Evolutionary conservation across 1,140 invertebrate genomes (phyloP).

Genomic region (Dendrolimus kikuchii): DNA sequence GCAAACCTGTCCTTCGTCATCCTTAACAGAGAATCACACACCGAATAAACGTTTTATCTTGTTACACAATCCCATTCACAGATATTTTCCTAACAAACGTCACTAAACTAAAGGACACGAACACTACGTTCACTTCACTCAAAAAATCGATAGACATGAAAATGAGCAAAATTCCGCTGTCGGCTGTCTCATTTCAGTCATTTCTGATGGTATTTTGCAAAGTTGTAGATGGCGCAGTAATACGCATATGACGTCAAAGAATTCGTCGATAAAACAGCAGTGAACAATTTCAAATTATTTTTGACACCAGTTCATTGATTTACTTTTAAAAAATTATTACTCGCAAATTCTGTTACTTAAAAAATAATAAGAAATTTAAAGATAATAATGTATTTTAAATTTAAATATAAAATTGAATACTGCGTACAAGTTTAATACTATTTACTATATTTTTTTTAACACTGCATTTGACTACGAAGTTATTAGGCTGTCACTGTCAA

Average conservation of each 20-base stretch:
- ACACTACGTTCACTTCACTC: slow-evolving; percentile 79
- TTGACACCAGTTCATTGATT: no score
- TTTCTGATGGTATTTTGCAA: slow-evolving; percentile 30
- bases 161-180: slow-evolving; percentile 74
- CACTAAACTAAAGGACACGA: slow-evolving; percentile 85
- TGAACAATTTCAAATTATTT: no score
- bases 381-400: background rate
- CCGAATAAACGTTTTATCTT: slow-evolving; percentile 74
- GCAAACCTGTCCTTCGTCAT: slow-evolving; percentile 99
- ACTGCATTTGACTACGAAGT: slow-evolving; percentile 29
- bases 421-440: background rate
- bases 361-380: background rate
- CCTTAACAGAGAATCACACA: slow-evolving; percentile 77
- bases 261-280: slow-evolving; percentile 33
- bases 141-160: slow-evolving; percentile 83
- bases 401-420: background rate
- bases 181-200: slow-evolving; percentile 47
- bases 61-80: slow-evolving; percentile 85
- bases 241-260: slow-evolving; percentile 69
- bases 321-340: no score
- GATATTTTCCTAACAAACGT: slow-evolving; percentile 79
- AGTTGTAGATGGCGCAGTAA: slow-evolving; percentile 67
- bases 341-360: no score
- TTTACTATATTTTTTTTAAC: background rate
- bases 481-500: slow-evolving; percentile 54